phyloP scores from a whole-genome alignment of 1,140 invertebrate genomes.

The Aplysia californica region DNA sequence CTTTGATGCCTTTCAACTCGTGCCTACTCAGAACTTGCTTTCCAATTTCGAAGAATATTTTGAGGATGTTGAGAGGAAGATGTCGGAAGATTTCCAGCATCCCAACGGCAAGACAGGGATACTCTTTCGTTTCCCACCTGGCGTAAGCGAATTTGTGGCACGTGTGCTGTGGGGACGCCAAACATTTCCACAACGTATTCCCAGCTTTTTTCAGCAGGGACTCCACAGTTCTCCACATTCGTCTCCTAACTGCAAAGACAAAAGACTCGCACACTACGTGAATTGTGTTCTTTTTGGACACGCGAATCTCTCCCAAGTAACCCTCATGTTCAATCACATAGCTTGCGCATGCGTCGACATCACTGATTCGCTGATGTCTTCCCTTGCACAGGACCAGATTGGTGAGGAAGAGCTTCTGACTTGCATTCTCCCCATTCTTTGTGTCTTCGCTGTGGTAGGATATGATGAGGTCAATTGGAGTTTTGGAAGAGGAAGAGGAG shows the following conservation, averaged over 20 bases:
- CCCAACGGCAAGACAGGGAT: slow-evolving; percentile 6
- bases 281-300: slow-evolving; percentile 20
- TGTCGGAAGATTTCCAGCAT: neutral
- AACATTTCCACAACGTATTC: slow-evolving; percentile 6
- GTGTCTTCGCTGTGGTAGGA: slow-evolving; percentile 9
- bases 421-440: neutral
- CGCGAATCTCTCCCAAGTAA: slow-evolving; percentile 9
- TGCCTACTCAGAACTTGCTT: neutral
- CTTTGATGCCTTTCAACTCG: neutral
- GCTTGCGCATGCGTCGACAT: neutral
- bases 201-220: slow-evolving; percentile 1
- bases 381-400: neutral
- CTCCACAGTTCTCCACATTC: slow-evolving; percentile 17
- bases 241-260: neutral
- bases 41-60: slow-evolving; percentile 4
- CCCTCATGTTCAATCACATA: neutral
- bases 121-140: neutral
- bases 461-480: neutral
- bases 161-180: slow-evolving; percentile 7
- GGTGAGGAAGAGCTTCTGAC: slow-evolving; percentile 4
- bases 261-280: slow-evolving; percentile 19
- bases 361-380: neutral
- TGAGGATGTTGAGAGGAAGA: slow-evolving; percentile 5
- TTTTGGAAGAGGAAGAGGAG: neutral
- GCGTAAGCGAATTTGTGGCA: slow-evolving; percentile 21